Percentiles rank a stretch among this genome's conserved stretches.
These are phyloP conservation scores for Alexandromys fortis DNA, from an alignment of 2,113 vertebrate species.

Conservation along the genomic window DNA sequence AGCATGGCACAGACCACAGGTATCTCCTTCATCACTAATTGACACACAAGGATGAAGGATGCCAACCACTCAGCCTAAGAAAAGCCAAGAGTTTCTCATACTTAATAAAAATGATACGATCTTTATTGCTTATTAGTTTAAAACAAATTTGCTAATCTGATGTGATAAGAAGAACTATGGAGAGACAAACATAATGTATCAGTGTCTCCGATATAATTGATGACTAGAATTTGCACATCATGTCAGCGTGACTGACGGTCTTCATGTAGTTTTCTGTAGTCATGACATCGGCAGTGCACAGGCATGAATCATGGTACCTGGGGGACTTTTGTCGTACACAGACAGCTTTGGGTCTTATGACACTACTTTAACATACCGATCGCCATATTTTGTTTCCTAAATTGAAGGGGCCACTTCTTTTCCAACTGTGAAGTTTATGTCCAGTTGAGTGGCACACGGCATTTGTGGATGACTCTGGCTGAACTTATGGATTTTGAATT, in stretches of 20 bases:
- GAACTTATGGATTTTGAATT: background rate
- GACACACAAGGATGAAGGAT: conserved; percentile 64
- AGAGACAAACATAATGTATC: conserved; percentile 69
- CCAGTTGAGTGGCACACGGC: background rate
- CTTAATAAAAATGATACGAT: conserved; percentile 82
- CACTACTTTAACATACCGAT: conserved; percentile 71
- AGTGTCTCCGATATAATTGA: conserved; percentile 78
- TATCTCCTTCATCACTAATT: background rate
- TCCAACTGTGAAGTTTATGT: background rate
- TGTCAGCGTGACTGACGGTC: conserved; percentile 79
- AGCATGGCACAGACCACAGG: background rate
- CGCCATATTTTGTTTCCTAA: conserved; percentile 69
- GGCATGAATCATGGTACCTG: background rate
- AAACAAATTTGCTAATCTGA: conserved; percentile 83
- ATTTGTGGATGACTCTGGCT: background rate
- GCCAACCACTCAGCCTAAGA: conserved; percentile 63
- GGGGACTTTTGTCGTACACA: conserved; percentile 64
- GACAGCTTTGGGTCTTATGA: conserved; percentile 80
- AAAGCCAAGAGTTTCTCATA: conserved; percentile 76
- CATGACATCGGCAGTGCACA: conserved; percentile 65
- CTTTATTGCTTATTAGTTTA: conserved; percentile 83
- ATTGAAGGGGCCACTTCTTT: conserved; percentile 66
- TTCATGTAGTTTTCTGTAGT: conserved; percentile 80
- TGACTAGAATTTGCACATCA: conserved; percentile 82
- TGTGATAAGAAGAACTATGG: conserved; percentile 76